These are phyloP conservation scores for Beroe ovata DNA, from an alignment of 37 sponge, comb jelly and placozoan genomes.

Conservation along the genomic window DNA sequence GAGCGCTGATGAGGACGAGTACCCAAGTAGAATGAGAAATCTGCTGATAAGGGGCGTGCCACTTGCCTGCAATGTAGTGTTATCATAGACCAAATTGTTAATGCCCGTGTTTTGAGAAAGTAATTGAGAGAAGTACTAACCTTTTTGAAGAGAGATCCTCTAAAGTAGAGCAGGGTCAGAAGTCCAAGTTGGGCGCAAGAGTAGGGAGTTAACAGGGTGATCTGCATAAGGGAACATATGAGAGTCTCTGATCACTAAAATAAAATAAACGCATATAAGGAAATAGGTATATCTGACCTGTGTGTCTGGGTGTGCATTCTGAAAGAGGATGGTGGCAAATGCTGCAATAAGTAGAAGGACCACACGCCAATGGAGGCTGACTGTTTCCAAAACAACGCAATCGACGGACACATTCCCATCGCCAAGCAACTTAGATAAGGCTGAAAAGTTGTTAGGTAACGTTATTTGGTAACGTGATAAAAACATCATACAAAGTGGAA, in stretches of 20 bases:
- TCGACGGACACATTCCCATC: not conserved
- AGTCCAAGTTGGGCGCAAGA: not conserved
- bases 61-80: conserved; percentile 24
- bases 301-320: no score
- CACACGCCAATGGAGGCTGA: not conserved
- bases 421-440: not conserved
- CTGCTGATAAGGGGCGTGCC: not conserved
- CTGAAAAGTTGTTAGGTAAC: not conserved
- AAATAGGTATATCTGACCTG: no score
- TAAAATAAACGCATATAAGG: no score
- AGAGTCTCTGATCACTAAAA: no score
- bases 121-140: not conserved
- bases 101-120: no score
- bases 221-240: no score
- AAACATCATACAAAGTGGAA: no score
- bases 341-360: not conserved
- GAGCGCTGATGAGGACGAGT: not conserved
- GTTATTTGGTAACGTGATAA: not conserved
- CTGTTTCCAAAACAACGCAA: conserved; percentile 9
- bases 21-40: not conserved
- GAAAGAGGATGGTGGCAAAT: no score
- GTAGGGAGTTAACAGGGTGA: conserved; percentile 4
- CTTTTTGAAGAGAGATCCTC: conserved; percentile 34
- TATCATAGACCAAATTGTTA: no score
- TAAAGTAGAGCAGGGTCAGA: not conserved